Evolutionary conservation across 2,888 invertebrate species (phyloP).

Genomic region (Heliconius cydno): DNA sequence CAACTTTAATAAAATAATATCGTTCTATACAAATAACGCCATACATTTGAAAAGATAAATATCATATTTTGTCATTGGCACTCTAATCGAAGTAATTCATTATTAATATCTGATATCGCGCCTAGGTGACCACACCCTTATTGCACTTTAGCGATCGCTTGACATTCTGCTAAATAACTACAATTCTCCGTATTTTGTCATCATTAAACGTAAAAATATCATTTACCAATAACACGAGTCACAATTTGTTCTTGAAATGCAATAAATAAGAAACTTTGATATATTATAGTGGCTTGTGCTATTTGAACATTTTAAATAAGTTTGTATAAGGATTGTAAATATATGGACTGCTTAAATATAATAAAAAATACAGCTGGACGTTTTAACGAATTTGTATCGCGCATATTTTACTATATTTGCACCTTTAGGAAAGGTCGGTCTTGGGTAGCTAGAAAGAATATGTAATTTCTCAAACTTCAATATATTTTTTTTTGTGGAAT

Average conservation of each 20-base stretch:
- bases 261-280: conserved; percentile 13
- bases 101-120: conserved; percentile 6
- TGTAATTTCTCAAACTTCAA: no score
- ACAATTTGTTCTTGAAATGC: conserved; percentile 22
- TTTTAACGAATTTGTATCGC: background rate
- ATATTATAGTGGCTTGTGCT: background rate
- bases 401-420: background rate
- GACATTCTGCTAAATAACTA: conserved; percentile 25
- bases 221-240: conserved; percentile 10
- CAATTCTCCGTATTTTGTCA: conserved; percentile 15
- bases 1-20: no score
- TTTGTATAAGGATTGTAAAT: background rate
- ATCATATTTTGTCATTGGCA: conserved; percentile 16
- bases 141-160: conserved; percentile 19
- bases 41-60: conserved; percentile 1
- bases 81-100: conserved; percentile 16
- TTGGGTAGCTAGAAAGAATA: background rate
- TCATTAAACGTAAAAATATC: conserved; percentile 19
- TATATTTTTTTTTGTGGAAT: no score
- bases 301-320: conserved; percentile 6
- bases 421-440: background rate
- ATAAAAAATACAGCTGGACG: background rate
- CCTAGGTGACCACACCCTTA: conserved; percentile 21
- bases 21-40: background rate
- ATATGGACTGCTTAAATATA: background rate